Evolutionary conservation across 92 coral and sea anemone species (phyloP).

Genomic region (Isaurus tuberculatus): DNA sequence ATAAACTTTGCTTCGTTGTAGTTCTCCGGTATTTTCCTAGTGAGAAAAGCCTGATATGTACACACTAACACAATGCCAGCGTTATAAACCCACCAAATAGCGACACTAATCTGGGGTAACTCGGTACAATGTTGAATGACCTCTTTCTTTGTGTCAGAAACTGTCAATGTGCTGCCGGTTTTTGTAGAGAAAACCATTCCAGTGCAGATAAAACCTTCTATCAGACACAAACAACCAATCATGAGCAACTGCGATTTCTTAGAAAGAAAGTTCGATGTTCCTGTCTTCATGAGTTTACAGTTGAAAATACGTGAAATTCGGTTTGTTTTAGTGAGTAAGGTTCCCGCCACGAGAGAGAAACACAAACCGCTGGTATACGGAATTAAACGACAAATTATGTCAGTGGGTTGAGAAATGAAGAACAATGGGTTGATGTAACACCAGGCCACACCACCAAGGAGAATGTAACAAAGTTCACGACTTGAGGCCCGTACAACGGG

Average conservation of each 20-base stretch:
- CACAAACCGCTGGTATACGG: conserved; percentile 77
- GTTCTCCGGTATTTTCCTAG: conserved; percentile 92
- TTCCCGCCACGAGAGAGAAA: conserved; percentile 82
- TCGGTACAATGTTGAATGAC: conserved; percentile 70
- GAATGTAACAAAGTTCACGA: conserved; percentile 82
- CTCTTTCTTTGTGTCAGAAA: conserved; percentile 73
- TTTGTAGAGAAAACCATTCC: conserved; percentile 54
- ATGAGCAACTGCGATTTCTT: conserved; percentile 79
- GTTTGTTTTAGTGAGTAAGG: conserved; percentile 87
- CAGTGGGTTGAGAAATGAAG: conserved; percentile 71
- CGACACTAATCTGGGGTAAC: conserved; percentile 69
- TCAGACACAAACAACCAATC: conserved; percentile 70
- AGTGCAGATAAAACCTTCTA: conserved; percentile 68
- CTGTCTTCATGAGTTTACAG: conserved; percentile 76
- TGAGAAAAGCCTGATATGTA: conserved; percentile 91
- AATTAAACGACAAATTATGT: conserved; percentile 65
- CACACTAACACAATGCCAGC: conserved; percentile 83
- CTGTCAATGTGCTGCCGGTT: conserved; percentile 67
- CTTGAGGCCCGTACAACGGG: conserved; percentile 94
- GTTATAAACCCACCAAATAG: conserved; percentile 86
- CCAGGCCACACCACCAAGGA: conserved; percentile 80
- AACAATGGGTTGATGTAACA: conserved; percentile 74
- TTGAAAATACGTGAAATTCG: conserved; percentile 90
- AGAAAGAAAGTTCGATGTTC: conserved; percentile 81
- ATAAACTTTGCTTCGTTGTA: conserved; percentile 96